Conservation (phyloP, 2,797 vertebrate genomes). For the Lophius americanus region DNA sequence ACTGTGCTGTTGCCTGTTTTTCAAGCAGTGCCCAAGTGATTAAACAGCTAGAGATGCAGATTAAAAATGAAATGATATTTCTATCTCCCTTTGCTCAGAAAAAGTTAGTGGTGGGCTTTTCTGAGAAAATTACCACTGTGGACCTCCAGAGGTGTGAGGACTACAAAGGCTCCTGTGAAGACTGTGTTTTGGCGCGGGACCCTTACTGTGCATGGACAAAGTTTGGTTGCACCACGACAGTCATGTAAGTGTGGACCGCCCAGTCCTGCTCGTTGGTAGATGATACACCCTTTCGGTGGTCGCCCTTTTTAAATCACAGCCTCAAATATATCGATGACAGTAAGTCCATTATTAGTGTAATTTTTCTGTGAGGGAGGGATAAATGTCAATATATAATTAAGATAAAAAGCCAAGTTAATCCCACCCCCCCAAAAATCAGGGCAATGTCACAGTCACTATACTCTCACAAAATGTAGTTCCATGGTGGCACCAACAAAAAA, state of each 20-base stretch:
- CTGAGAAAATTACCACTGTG: constrained; percentile 69
- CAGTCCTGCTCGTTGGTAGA: not conserved
- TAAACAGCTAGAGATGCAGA: not conserved
- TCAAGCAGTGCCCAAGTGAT: not conserved
- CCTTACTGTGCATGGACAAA: constrained; percentile 83
- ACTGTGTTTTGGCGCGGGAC: constrained; percentile 82
- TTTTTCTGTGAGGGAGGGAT: not conserved
- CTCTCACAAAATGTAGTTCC: not conserved
- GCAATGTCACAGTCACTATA: not conserved
- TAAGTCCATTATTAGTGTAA: not conserved
- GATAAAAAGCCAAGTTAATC: not conserved
- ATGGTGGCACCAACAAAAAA: no score
- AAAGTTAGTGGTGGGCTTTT: constrained; percentile 78
- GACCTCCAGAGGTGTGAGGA: constrained; percentile 78
- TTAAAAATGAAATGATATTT: constrained; percentile 2
- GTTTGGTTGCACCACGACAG: constrained; percentile 66
- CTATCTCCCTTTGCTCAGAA: constrained; percentile 62
- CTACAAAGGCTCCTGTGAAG: constrained; percentile 74
- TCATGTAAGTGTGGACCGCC: constrained; percentile 54
- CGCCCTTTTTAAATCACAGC: no score
- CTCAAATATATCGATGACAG: no score
- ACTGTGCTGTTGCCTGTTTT: no score
- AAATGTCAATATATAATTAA: not conserved
- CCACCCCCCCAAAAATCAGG: not conserved
- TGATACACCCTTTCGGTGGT: no score